Conservation (phyloP, 2,797 vertebrate species). For the Oophaga sylvatica region DNA sequence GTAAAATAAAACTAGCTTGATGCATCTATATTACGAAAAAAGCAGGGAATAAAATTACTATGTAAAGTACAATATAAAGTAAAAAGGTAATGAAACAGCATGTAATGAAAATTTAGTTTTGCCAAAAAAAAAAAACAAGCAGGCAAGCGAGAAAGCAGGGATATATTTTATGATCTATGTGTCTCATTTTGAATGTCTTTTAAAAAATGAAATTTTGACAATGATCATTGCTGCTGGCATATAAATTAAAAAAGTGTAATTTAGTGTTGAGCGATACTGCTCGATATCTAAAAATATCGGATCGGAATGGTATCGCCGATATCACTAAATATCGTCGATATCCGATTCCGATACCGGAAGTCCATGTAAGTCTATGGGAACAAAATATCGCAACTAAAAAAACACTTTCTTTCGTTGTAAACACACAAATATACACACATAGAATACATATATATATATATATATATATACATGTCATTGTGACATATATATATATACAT, state of each 20-base stretch:
- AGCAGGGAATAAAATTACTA: conserved; percentile 45
- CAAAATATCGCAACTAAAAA: no score
- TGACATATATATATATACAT: no score
- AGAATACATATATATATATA: no score
- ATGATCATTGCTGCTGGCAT: conserved; percentile 28
- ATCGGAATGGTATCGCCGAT: no score
- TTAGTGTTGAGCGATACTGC: no score
- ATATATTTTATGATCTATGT: conserved; percentile 43
- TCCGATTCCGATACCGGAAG: no score
- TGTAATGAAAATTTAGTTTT: conserved; percentile 53
- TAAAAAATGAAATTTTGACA: conserved; percentile 44
- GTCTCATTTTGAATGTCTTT: conserved; percentile 46
- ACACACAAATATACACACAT: no score
- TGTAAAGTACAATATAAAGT: conserved; percentile 26
- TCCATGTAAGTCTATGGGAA: no score
- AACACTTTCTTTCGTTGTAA: no score
- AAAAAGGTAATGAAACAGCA: conserved; percentile 51
- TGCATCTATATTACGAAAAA: conserved; percentile 51
- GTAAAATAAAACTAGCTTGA: conserved; percentile 47
- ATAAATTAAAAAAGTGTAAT: conserved; percentile 18
- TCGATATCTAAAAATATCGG: no score
- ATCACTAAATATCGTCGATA: no score
- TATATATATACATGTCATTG: no score
- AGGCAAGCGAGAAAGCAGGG: not conserved
- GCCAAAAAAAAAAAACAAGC: conserved; percentile 6